Conservation (phyloP, 1,140 invertebrate genomes). For the Dolichoris vasculosae region DNA sequence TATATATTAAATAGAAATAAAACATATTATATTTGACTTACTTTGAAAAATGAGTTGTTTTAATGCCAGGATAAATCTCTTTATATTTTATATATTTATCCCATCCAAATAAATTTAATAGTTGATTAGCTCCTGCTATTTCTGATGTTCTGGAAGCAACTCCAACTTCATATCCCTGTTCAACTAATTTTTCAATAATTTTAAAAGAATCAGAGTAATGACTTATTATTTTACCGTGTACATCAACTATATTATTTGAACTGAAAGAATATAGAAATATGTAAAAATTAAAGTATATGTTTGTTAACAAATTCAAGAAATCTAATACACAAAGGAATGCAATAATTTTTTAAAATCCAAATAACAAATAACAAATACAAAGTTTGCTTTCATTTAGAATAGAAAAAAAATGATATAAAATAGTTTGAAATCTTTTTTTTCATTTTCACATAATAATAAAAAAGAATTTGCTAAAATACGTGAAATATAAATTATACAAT, state of each 20-base stretch:
- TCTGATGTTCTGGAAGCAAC: slow-evolving; percentile 82
- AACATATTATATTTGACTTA: slow-evolving; percentile 66
- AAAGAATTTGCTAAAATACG: too few relatives aligned
- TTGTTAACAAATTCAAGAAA: too few relatives aligned
- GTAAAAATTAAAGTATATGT: neutral
- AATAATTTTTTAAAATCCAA: too few relatives aligned
- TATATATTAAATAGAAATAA: too few relatives aligned
- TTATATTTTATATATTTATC: slow-evolving; percentile 81
- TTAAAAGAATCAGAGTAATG: slow-evolving; percentile 79
- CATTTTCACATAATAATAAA: too few relatives aligned
- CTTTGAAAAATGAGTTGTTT: slow-evolving; percentile 82
- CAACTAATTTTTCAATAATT: slow-evolving; percentile 76
- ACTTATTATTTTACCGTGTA: slow-evolving; percentile 71
- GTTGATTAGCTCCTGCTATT: slow-evolving; percentile 79
- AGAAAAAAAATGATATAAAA: too few relatives aligned
- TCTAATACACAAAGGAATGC: too few relatives aligned
- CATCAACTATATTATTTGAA: slow-evolving; percentile 75
- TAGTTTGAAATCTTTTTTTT: too few relatives aligned
- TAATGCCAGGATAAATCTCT: slow-evolving; percentile 85
- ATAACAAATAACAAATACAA: too few relatives aligned
- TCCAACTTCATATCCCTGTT: slow-evolving; percentile 77
- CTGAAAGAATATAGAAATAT: slow-evolving; percentile 58
- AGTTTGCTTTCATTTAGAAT: too few relatives aligned
- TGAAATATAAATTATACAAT: neutral
- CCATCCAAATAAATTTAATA: slow-evolving; percentile 83